Conservation (phyloP, 1,140 invertebrate species). For the Halictus rubicundus region DNA sequence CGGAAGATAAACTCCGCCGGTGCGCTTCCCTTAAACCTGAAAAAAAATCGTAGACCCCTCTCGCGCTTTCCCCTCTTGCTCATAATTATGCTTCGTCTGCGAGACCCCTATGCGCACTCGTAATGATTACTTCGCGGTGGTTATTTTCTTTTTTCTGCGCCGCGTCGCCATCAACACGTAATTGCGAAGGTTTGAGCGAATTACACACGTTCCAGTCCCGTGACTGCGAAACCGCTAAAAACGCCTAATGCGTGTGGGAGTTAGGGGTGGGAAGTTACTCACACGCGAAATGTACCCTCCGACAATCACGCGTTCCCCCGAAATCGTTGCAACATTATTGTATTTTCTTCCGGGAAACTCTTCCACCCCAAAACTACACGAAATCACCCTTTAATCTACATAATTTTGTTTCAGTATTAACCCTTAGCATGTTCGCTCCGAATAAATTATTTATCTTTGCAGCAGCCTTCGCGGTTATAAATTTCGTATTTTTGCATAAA, state of each 20-base stretch:
- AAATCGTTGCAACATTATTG: too few species aligned
- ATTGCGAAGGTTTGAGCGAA: constrained; percentile 8
- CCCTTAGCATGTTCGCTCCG: too few species aligned
- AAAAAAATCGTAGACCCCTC: constrained; percentile 48
- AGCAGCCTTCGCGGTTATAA: too few species aligned
- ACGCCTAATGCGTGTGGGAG: background rate
- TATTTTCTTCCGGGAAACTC: too few species aligned
- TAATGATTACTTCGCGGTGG: constrained; percentile 24
- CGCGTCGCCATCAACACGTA: constrained; percentile 7
- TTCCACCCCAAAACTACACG: too few species aligned
- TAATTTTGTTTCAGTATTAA: too few species aligned
- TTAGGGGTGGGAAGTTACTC: background rate
- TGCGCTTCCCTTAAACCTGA: constrained; percentile 8
- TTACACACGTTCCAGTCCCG: constrained; percentile 19
- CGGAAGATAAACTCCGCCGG: constrained; percentile 15
- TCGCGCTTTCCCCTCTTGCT: constrained; percentile 38
- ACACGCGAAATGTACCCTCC: too few species aligned
- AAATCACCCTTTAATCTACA: too few species aligned
- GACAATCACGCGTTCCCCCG: too few species aligned
- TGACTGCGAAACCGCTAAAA: constrained; percentile 12
- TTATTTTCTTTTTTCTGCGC: background rate
- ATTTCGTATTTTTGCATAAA: too few species aligned
- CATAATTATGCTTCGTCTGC: constrained; percentile 51
- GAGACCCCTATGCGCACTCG: constrained; percentile 23
- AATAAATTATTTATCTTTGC: too few species aligned